Evolutionary conservation across 2,797 vertebrate species (phyloP), one percentile per base, ranked within the genome.

Genomic region (Mustela erminea): DNA sequence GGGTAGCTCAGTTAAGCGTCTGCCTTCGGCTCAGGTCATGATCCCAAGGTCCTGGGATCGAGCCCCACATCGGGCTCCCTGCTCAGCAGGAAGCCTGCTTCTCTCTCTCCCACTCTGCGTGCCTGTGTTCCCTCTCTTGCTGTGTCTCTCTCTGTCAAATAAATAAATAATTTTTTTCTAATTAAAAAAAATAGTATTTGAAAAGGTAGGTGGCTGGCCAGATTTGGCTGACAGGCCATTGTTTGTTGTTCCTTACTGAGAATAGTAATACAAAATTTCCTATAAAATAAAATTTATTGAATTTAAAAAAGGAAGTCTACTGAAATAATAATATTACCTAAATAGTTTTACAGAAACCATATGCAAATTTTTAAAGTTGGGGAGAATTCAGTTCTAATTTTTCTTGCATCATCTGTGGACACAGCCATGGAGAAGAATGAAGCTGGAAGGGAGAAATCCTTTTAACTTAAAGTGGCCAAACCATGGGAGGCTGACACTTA

Each of bases 201-300:
- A 85, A 85, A 88, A 96, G 86, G 21, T 77, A 91, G 78, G 52
- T 97, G 95, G 56, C 85, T 86, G 64, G 58, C 20, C 46, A 14
- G 82, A 90, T 86, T 68, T 84, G 91, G 41, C 86, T 88, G 62
- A 43, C 88, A 75, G 49, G 77, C 74, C 52, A 58, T 77, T 81
- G 38, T 94, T 87, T 74, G 38, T 78, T 81, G 38, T 27, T 18
- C 20, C 72, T 72, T 35, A 64, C 29, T 94, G 90, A 90, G 87
- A 74, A n/a, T 43, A 72, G 23, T 75, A 78, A 92, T 58, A 96
- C 83, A 93, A 97, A 93, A 93, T 87, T 92, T 92, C 70, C 87
- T 80, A 88, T 96, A 96, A 96, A 93, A 92, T 81, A 91, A 88
- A 87, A 90, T 92, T 96, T 93, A 93, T 32, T 96, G 85, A 90